Base-by-base conservation (phyloP, 2,888 invertebrate species). In the Torymus texanus region DNA sequence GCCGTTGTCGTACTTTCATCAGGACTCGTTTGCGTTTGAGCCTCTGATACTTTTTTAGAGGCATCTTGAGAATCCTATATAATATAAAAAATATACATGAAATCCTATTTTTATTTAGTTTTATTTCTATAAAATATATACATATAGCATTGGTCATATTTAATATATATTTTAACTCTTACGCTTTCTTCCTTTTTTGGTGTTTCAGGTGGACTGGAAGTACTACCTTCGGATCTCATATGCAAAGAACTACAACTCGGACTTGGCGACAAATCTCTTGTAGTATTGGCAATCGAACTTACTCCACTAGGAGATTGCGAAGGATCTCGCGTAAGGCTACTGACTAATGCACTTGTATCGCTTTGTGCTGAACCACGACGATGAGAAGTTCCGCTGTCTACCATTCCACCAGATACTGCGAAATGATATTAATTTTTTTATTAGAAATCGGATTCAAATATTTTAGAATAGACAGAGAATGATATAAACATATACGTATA, bases 331-430 rank as follows among this genome's bases (percentile, higher is more conserved):
- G 93, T 93, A 58, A 94, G 88, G 82, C 93, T 93, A 87, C 93
- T 93, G 41, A 93, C 92, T 83, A 93, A 88, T 73, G 92, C 93
- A 84, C 93, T 93, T 18, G 93, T 93, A 84, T 94, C 94, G 65
- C 93, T 93, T 84, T 91, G 90, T 16, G 92, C 92, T 13, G 93
- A 93, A 63, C 92, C 92, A 67, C 93, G 90, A 74, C 92, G 88
- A 73, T 90, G 90, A n/a, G 91, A 91, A 29, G 89, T 89, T 75
- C 88, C 88, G 80, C 90, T 91, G 83, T 90, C 90, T 75, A 86
- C 85, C 89, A 90, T 88, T 21, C 88, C 89, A 55, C 90, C 91
- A 59, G 91, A 91, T 21, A 91, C 91, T 91, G 41, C 8, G 41
- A 41, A 41, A 8, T 41, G 10, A 41, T 41, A 41, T 41, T 41